phyloP scores from a whole-genome alignment of 2,113 vertebrate genomes.

The Hippocampus abdominalis region DNA sequence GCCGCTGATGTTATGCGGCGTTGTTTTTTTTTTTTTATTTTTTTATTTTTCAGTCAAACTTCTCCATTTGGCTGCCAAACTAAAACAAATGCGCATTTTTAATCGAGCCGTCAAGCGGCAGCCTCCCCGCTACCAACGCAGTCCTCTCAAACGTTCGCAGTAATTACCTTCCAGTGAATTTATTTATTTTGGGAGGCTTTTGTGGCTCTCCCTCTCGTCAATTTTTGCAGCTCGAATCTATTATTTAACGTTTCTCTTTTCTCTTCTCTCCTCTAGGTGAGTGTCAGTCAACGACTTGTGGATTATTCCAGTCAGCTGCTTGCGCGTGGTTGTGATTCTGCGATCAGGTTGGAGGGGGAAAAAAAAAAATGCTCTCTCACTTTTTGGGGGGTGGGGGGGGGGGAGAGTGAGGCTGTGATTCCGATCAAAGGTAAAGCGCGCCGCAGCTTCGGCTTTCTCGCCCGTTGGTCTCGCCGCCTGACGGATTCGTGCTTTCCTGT shows the following conservation, averaged over 20 bases:
- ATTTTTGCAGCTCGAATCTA: conserved; percentile 47
- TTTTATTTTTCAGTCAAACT: neutral
- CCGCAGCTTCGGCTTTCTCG: neutral
- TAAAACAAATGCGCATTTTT: conserved; percentile 7
- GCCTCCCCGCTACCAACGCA: neutral
- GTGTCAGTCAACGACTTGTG: conserved; percentile 55
- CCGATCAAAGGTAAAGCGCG: conserved; percentile 34
- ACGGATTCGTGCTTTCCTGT: conserved; percentile 16
- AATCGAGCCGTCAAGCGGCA: neutral
- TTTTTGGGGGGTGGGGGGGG: neutral
- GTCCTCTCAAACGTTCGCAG: conserved; percentile 40
- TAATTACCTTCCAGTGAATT: conserved; percentile 46
- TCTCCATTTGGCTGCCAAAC: neutral
- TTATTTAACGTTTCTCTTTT: conserved; percentile 41
- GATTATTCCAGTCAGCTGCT: conserved; percentile 50
- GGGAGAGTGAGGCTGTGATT: conserved; percentile 37
- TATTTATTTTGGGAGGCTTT: conserved; percentile 20
- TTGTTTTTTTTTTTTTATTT: neutral
- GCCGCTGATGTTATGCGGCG: neutral
- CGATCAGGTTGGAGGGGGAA: conserved; percentile 54
- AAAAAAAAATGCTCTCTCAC: conserved; percentile 4
- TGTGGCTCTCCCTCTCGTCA: conserved; percentile 46
- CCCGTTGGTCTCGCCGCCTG: conserved; percentile 12
- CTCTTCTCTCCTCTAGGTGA: conserved; percentile 58
- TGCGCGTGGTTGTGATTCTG: conserved; percentile 43